Evolutionary conservation across 1,140 invertebrate species (phyloP), one percentile per base, ranked within the genome.

Genomic region (Calliphora vicina): DNA sequence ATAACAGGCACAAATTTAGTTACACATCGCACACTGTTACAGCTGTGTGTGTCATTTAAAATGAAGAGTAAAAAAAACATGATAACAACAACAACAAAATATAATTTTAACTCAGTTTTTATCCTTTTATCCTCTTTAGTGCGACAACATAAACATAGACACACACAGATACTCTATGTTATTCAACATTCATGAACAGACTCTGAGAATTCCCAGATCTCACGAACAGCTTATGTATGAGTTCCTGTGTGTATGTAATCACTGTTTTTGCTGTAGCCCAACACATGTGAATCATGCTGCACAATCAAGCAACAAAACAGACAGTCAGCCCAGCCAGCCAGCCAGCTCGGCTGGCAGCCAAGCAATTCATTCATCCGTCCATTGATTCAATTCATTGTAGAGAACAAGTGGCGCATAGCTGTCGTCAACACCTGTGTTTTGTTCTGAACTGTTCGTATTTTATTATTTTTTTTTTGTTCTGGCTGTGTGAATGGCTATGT

Each of bases 341-440:
- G 72, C 72, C 72, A 74, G 72, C 27, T 12, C 0, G 29, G 26
- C 27, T 3, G n/a, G 72, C 72, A 35, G 29, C 26, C 72, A 74
- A 74, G 72, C 13, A 74, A 74, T 74, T 74, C 72, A 74, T 74
- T 74, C 72, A 74, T 35, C 35, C 35, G 35, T 23, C 1, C 10
- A 74, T 74, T 74, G 15, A 74, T 74, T 35, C 27, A 74, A 74
- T 74, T 74, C 72, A 74, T 74, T 74, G 27, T 74, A 29, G 27
- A 20, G 6, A 74, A 29, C 72, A 74, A 74, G 72, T 74, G 72
- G 72, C 72, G 72, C 72, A 74, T 74, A 74, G 72, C 72, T 74
- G 72, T 74, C 72, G 72, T 29, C 72, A 74, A 74, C 72, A 74
- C 72, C 72, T 74, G 72, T 74, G 72, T 74, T 74, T 74, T 74